Evolutionary conservation across 2,888 invertebrate genomes (phyloP).

Genomic region (Melanostoma mellinum): DNA sequence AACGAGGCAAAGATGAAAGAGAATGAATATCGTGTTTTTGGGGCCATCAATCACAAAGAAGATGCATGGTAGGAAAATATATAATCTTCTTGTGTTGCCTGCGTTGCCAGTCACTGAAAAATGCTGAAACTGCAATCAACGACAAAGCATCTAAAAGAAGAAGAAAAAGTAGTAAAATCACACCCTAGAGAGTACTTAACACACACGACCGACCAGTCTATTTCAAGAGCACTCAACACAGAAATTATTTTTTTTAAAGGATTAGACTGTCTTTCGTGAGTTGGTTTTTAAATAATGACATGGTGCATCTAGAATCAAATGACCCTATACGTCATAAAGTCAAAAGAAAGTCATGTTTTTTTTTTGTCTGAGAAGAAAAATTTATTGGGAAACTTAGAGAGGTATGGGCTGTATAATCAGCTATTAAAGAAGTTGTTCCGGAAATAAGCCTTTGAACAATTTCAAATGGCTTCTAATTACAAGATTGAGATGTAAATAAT

Average conservation of each 20-base stretch:
- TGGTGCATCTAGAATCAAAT: slow-evolving; percentile 36
- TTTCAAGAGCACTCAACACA: slow-evolving; percentile 53
- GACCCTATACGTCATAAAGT: slow-evolving; percentile 33
- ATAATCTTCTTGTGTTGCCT: background rate
- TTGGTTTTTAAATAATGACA: slow-evolving; percentile 27
- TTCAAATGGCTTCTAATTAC: too few species aligned
- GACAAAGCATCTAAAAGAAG: slow-evolving; percentile 34
- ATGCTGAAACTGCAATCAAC: slow-evolving; percentile 45
- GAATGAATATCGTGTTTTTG: slow-evolving; percentile 14
- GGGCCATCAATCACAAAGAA: slow-evolving; percentile 43
- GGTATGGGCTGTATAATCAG: slow-evolving; percentile 8
- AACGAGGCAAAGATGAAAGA: slow-evolving; percentile 41
- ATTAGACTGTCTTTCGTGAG: slow-evolving; percentile 37
- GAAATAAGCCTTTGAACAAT: too few species aligned
- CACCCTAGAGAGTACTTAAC: slow-evolving; percentile 56
- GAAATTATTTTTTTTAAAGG: slow-evolving; percentile 45
- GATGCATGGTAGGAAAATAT: slow-evolving; percentile 23
- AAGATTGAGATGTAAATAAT: too few species aligned
- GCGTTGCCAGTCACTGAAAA: slow-evolving; percentile 15
- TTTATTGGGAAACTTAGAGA: background rate
- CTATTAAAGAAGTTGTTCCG: slow-evolving; percentile 3
- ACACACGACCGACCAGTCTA: slow-evolving; percentile 64
- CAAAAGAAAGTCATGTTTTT: slow-evolving; percentile 1
- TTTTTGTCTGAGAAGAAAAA: background rate
- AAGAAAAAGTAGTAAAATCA: slow-evolving; percentile 18